Evolutionary conservation across 2,888 invertebrate genomes (phyloP).

Genomic region (Patella pellucida): DNA sequence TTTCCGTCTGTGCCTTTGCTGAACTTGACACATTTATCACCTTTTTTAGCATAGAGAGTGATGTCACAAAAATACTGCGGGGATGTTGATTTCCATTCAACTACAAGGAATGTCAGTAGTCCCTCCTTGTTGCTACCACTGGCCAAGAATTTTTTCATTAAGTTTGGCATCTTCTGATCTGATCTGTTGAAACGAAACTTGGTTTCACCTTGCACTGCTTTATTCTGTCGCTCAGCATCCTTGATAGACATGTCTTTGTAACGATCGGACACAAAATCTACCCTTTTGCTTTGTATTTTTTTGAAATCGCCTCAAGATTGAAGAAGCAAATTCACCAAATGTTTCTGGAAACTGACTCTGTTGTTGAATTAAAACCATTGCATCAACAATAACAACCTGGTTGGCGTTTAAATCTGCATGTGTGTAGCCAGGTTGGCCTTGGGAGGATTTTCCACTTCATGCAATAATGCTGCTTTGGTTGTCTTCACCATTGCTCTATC

Average conservation of each 20-base stretch:
- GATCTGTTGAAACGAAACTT: conserved; percentile 16
- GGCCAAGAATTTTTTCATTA: conserved; percentile 13
- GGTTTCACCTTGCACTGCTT: neutral
- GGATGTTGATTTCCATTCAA: conserved; percentile 8
- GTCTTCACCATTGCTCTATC: conserved; percentile 16
- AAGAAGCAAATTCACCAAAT: conserved; percentile 9
- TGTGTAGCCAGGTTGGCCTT: neutral
- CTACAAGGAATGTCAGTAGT: conserved; percentile 13
- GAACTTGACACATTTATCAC: neutral
- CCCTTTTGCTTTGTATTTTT: neutral
- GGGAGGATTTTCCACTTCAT: neutral
- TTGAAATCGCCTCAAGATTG: neutral
- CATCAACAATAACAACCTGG: conserved; percentile 12
- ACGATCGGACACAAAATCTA: conserved; percentile 19
- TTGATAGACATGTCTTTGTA: conserved; percentile 13
- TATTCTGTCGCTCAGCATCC: conserved; percentile 6
- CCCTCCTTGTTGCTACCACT: conserved; percentile 16
- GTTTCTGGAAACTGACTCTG: conserved; percentile 16
- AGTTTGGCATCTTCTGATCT: conserved; percentile 17
- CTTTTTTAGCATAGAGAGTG: neutral
- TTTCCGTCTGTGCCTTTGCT: neutral
- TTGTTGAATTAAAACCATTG: conserved; percentile 16
- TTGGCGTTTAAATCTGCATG: too few relatives aligned
- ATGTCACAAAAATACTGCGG: conserved; percentile 7
- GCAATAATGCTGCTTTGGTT: neutral